phyloP scores from a whole-genome alignment of 2,888 invertebrate genomes.

The Melanostoma mellinum region DNA sequence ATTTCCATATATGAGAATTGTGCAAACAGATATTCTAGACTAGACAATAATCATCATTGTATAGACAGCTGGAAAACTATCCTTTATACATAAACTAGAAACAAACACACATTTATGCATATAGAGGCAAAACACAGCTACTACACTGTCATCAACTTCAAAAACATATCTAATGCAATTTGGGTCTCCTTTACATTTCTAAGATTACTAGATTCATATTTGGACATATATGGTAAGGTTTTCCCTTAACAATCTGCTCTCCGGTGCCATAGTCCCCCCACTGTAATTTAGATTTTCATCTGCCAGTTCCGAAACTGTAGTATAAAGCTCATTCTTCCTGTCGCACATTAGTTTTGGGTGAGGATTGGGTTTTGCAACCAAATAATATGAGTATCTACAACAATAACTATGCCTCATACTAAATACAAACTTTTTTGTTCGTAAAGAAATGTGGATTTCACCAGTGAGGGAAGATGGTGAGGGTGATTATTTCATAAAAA shows the following conservation, averaged over 20 bases:
- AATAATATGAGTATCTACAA: slow-evolving; percentile 38
- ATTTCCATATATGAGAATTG: slow-evolving; percentile 45
- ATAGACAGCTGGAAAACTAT: background rate
- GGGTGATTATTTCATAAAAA: too few relatives aligned
- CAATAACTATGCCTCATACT: slow-evolving; percentile 3
- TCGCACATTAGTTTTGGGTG: slow-evolving; percentile 44
- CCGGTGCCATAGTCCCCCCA: background rate
- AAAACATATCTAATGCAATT: slow-evolving; percentile 70
- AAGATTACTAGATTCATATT: slow-evolving; percentile 47
- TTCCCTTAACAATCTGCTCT: slow-evolving; percentile 4
- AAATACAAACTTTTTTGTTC: background rate
- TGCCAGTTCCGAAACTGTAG: slow-evolving; percentile 15
- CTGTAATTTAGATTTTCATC: slow-evolving; percentile 50
- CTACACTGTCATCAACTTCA: slow-evolving; percentile 56
- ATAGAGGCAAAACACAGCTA: slow-evolving; percentile 12
- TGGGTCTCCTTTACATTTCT: slow-evolving; percentile 47
- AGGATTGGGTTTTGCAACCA: slow-evolving; percentile 41
- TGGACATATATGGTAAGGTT: slow-evolving; percentile 55
- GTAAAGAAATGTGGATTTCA: slow-evolving; percentile 8
- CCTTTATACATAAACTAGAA: background rate
- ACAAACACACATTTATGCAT: background rate
- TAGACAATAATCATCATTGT: slow-evolving; percentile 18
- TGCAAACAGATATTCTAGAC: slow-evolving; percentile 41
- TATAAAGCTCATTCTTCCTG: background rate
- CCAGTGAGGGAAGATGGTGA: background rate